These are phyloP conservation scores for Dolichotis patagonum DNA, from an alignment of 2,113 vertebrate genomes.

Conservation along the genomic window DNA sequence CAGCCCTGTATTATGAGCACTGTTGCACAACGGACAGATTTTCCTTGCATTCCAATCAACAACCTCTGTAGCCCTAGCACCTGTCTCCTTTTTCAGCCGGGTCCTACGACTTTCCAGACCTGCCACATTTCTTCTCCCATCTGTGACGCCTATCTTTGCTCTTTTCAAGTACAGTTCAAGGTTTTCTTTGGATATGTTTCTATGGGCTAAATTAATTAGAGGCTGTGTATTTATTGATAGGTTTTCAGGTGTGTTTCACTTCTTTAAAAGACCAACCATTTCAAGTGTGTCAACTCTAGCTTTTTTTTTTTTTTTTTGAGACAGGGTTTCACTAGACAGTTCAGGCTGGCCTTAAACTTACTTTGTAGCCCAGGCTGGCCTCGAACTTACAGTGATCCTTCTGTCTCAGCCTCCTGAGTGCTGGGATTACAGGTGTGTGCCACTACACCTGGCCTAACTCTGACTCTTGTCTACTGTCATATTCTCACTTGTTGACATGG, in stretches of 20 bases:
- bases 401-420: no score
- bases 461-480: background rate
- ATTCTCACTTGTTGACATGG: background rate
- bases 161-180: background rate
- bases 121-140: background rate
- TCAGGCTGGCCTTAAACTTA: no score
- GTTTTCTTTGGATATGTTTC: background rate
- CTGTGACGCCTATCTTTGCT: background rate
- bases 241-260: slow-evolving; percentile 13
- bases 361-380: no score
- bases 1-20: background rate
- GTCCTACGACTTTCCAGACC: background rate
- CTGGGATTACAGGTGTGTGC: no score
- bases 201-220: background rate
- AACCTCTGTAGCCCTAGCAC: background rate
- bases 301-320: background rate
- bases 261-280: slow-evolving; percentile 24
- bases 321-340: no score
- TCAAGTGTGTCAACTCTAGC: slow-evolving; percentile 21
- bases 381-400: no score
- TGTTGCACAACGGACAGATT: background rate
- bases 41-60: slow-evolving; percentile 33
- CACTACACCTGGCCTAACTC: background rate
- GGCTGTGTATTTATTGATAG: background rate
- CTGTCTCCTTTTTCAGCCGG: background rate